Conservation (phyloP, 2,888 invertebrate species). For the Drosophila helvetica region DNA sequence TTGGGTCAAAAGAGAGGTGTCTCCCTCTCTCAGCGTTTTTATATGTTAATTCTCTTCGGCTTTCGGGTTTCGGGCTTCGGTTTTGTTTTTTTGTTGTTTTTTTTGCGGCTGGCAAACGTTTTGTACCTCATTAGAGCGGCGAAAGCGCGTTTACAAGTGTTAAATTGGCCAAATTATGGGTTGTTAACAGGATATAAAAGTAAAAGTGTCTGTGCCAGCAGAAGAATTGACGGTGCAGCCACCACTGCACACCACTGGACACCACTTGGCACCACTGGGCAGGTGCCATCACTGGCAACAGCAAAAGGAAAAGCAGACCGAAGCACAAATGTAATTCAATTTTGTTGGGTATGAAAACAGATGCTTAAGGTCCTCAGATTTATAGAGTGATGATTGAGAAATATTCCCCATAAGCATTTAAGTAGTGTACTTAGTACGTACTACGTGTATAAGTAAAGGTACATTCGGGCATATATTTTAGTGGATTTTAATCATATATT, state of each 20-base stretch:
- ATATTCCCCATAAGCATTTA: constrained; percentile 30
- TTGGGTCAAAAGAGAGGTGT: constrained; percentile 54
- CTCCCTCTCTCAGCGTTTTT: constrained; percentile 49
- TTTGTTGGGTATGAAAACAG: constrained; percentile 6
- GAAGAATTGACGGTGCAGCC: background rate
- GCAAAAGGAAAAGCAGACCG: constrained; percentile 3
- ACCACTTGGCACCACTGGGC: background rate
- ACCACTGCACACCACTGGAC: background rate
- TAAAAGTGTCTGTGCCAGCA: constrained; percentile 62
- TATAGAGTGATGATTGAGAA: constrained; percentile 49
- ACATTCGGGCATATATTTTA: background rate
- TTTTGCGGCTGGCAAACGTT: constrained; percentile 57
- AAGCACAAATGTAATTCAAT: constrained; percentile 23
- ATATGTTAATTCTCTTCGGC: constrained; percentile 63
- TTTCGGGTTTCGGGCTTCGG: background rate
- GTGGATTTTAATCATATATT: background rate
- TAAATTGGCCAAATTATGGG: constrained; percentile 78
- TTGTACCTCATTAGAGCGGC: constrained; percentile 78
- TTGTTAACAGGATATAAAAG: constrained; percentile 79
- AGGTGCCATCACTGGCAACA: constrained; percentile 11
- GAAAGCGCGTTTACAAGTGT: constrained; percentile 79
- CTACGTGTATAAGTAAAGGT: too few species aligned
- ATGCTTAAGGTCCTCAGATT: constrained; percentile 36
- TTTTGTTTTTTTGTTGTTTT: constrained; percentile 17
- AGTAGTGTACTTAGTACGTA: background rate